These are phyloP conservation scores for Leuciscus idus DNA, from an alignment of 2,113 vertebrate species.

Conservation along the genomic window DNA sequence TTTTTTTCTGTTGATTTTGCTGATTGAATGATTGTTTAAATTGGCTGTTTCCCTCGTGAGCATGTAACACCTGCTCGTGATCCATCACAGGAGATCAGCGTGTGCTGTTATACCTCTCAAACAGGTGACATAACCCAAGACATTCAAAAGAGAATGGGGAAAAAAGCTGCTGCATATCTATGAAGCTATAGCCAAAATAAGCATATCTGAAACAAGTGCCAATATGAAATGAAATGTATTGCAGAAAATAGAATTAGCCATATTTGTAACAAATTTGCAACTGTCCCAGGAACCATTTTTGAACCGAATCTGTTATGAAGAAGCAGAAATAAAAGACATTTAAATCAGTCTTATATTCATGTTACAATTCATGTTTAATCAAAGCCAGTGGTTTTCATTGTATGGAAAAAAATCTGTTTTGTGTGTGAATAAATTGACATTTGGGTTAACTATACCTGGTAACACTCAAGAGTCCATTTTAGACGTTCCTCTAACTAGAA, in stretches of 20 bases:
- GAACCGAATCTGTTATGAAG: background rate
- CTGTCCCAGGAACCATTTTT: background rate
- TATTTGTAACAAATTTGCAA: background rate
- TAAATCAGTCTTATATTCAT: background rate
- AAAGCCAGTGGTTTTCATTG: background rate
- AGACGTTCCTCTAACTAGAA: no score
- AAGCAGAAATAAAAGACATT: background rate
- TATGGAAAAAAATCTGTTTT: background rate
- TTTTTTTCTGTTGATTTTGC: conserved; percentile 58
- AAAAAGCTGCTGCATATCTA: background rate
- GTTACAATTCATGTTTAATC: background rate
- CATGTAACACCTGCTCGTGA: conserved; percentile 31
- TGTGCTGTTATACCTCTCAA: background rate
- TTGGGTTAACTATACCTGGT: background rate
- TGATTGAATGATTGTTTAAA: conserved; percentile 62
- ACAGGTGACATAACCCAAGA: conserved; percentile 23
- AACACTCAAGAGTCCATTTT: no score
- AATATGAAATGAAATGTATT: background rate
- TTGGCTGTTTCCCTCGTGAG: conserved; percentile 32
- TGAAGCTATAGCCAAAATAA: background rate
- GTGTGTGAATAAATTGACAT: background rate
- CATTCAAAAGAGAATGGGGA: background rate
- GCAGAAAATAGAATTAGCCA: background rate
- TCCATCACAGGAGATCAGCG: conserved; percentile 30
- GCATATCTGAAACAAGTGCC: background rate